These are phyloP conservation scores for Blastobasis adustella DNA, from an alignment of 2,888 invertebrate species.

Conservation along the genomic window DNA sequence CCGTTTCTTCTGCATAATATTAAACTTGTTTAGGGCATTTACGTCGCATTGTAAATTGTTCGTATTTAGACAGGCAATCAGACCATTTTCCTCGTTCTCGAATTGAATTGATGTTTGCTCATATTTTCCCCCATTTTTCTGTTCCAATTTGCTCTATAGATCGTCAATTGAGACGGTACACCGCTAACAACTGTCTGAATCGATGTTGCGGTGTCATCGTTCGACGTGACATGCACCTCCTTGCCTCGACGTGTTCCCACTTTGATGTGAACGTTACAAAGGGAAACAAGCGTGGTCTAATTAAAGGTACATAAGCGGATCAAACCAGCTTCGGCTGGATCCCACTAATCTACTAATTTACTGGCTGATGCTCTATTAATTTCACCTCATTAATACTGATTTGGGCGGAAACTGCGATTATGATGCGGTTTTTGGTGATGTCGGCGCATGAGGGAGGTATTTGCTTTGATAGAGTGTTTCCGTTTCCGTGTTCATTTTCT, in stretches of 20 bases:
- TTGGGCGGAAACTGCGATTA: conserved; percentile 15
- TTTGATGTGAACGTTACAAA: conserved; percentile 57
- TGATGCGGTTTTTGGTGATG: conserved; percentile 8
- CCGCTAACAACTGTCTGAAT: too few relatives aligned
- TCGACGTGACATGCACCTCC: background rate
- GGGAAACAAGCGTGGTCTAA: conserved; percentile 53
- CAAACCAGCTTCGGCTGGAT: conserved; percentile 40
- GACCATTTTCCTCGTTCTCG: too few relatives aligned
- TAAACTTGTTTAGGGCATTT: too few relatives aligned
- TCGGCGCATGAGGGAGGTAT: background rate
- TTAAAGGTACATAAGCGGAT: conserved; percentile 52
- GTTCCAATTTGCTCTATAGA: too few relatives aligned
- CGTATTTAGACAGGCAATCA: too few relatives aligned
- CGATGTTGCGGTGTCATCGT: background rate
- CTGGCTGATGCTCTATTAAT: conserved; percentile 45
- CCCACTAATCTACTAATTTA: conserved; percentile 47
- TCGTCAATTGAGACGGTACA: too few relatives aligned
- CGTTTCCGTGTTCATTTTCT: too few relatives aligned
- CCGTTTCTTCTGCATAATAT: too few relatives aligned
- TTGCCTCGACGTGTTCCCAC: conserved; percentile 16
- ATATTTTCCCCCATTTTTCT: too few relatives aligned
- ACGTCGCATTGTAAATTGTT: too few relatives aligned
- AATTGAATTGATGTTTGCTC: too few relatives aligned
- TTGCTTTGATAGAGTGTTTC: too few relatives aligned
- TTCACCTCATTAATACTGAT: conserved; percentile 34